These are phyloP conservation scores for Brienomyrus brachyistius DNA, from an alignment of 2,113 vertebrate species.

Conservation along the genomic window DNA sequence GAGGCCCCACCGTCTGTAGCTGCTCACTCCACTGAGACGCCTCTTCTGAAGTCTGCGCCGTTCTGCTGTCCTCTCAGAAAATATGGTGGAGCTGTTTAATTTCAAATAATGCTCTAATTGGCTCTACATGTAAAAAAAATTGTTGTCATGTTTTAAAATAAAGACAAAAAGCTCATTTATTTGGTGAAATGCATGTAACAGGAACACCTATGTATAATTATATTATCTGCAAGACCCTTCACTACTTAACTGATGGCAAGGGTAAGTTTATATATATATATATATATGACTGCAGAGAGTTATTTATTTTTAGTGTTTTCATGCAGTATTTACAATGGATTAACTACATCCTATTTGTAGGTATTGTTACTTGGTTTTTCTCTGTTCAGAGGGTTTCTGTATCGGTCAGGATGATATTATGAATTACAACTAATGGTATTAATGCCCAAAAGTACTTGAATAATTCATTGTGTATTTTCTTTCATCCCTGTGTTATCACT, in stretches of 20 bases:
- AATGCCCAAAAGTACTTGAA: background rate
- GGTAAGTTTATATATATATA: background rate
- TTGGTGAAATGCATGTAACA: background rate
- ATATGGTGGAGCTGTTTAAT: background rate
- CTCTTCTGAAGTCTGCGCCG: slow-evolving; percentile 36
- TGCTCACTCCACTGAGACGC: slow-evolving; percentile 28
- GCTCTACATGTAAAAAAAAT: background rate
- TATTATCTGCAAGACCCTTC: background rate
- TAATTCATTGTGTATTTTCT: background rate
- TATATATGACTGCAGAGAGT: background rate
- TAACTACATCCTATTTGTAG: background rate
- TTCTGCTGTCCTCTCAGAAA: slow-evolving; percentile 45
- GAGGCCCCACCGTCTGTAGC: slow-evolving; percentile 30
- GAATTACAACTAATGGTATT: background rate
- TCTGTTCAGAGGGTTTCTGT: background rate
- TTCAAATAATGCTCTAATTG: background rate
- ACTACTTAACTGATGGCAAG: background rate
- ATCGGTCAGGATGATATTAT: background rate
- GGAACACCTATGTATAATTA: background rate
- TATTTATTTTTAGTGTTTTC: background rate
- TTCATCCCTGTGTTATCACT: background rate
- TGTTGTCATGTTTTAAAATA: background rate
- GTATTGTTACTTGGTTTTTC: background rate
- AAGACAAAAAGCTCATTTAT: background rate
- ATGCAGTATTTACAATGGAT: slow-evolving; percentile 42